Evolutionary conservation across 1,140 invertebrate species (phyloP), one percentile per base, ranked within the genome.

Genomic region (Sitobion miscanthi): DNA sequence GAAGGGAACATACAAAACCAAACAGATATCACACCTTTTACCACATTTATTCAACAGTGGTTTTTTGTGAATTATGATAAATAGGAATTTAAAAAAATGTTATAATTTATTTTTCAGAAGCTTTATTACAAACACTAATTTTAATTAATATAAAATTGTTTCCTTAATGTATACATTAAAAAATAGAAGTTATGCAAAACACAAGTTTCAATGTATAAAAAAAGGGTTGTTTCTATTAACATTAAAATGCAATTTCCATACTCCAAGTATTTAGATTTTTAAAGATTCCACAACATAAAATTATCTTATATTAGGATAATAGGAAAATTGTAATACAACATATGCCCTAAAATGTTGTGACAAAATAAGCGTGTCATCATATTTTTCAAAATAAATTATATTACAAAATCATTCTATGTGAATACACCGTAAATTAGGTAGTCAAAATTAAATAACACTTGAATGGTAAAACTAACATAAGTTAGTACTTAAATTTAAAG

Each of bases 91-190:
- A 54, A 89, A 89, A 89, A 52, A 49, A 54, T 52, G 35, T 30
- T 30, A n/a, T 25, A n/a, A 54, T 89, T 49, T 38, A 89, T 89
- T 89, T 88, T 54, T 54, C 21, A 89, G 35, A 89, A 89, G 88
- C 88, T 38, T 23, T 23, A 89, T 89, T 89, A 89, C 49, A 89
- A 89, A 38, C 17, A 57, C 88, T 89, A 42, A 54, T 25, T 23
- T 57, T 88, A 49, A 89, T 54, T 35, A 57, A 89, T 88, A 88
- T 38, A 89, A 89, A 89, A 89, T 54, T 38, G 49, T 57, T 89
- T 89, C 21, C 35, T 89, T 89, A 89, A 89, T 30, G 52, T 57
- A 89, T 89, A 89, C 4, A 57, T 89, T 57, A 25, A 54, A 88
- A 87, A 88, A 88, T 49, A 49, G 17, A 6, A 54, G 7, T 89